These are phyloP conservation scores for Lydus trimaculatus DNA, from an alignment of 2,888 invertebrate genomes.

Conservation along the genomic window DNA sequence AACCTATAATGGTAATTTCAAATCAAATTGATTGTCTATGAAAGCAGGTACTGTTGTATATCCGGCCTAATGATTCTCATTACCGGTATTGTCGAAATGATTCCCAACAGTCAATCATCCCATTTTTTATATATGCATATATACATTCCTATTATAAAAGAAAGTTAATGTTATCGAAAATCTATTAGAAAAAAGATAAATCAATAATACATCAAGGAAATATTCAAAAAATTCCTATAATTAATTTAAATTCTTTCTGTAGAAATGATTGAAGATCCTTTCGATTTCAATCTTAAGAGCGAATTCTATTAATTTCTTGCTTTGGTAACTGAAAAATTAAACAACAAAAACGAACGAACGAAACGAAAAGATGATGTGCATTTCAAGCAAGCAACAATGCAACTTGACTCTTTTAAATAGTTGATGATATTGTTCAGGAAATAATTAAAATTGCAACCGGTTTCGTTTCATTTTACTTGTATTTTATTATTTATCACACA, in stretches of 20 bases:
- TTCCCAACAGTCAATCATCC: background rate
- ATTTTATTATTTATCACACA: background rate
- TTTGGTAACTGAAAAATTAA: background rate
- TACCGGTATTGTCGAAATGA: background rate
- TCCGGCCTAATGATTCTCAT: background rate
- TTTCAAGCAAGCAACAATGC: background rate
- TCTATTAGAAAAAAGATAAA: no score
- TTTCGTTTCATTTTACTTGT: background rate
- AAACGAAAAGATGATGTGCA: background rate
- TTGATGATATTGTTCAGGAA: constrained; percentile 12
- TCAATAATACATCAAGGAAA: background rate
- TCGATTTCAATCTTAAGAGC: background rate
- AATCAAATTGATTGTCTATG: background rate
- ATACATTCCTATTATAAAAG: no score
- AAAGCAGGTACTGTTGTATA: background rate
- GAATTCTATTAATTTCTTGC: background rate
- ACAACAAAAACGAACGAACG: background rate
- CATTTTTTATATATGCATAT: no score
- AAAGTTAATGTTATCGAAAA: no score
- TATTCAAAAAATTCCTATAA: background rate
- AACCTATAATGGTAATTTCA: background rate
- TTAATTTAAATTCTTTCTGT: background rate
- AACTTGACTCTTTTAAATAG: background rate
- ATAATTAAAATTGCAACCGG: constrained; percentile 18
- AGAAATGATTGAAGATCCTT: background rate